phyloP scores from a whole-genome alignment of 2,113 vertebrate species.

The Dipodomys ordii region DNA sequence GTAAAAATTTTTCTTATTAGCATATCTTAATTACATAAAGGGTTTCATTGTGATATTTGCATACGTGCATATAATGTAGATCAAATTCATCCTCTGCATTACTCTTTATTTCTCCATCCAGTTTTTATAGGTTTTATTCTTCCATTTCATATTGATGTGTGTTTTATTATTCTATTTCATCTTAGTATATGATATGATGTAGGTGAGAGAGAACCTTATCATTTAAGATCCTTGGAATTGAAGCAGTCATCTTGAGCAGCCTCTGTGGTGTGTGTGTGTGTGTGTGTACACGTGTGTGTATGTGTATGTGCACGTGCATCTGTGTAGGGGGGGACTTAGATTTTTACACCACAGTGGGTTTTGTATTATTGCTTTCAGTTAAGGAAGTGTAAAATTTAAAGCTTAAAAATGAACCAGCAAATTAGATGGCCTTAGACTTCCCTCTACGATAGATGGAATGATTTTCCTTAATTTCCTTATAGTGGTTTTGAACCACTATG shows the following conservation, averaged over 20 bases:
- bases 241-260: background rate
- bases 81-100: too few relatives aligned
- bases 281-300: too few relatives aligned
- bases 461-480: background rate
- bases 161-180: background rate
- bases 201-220: background rate
- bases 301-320: too few relatives aligned
- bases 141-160: too few relatives aligned
- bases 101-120: too few relatives aligned
- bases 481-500: background rate
- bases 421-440: background rate
- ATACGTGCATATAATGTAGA: too few relatives aligned
- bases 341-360: background rate
- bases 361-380: background rate
- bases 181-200: background rate
- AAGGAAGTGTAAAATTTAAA: slow-evolving; percentile 3
- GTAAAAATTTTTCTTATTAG: too few relatives aligned
- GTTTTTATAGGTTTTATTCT: too few relatives aligned
- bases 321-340: too few relatives aligned
- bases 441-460: background rate
- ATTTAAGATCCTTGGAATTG: background rate
- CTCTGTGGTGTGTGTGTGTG: too few relatives aligned
- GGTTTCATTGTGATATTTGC: too few relatives aligned
- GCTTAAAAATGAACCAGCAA: background rate
- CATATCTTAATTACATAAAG: too few relatives aligned